Evolutionary conservation across 2,797 vertebrate species (phyloP), one percentile per base, ranked within the genome.

Genomic region (Characodon lateralis): DNA sequence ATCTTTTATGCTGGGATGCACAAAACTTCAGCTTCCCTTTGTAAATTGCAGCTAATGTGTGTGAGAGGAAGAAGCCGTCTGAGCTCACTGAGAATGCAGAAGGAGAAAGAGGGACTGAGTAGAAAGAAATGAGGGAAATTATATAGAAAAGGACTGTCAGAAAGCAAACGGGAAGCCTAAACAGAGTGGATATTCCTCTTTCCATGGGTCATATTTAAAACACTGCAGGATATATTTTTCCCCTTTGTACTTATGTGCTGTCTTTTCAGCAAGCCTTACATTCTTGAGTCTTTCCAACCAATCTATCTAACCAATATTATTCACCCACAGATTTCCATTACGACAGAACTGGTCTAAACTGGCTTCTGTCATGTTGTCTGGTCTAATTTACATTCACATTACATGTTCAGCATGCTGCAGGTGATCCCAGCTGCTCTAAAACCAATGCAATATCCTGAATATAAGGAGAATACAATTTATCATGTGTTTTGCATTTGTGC

Each of bases 371-470:
- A 90, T 90, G 74, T 90, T 90, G 86, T 90, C 91, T 86, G 78
- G 82, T 88, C 91, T 90, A 88, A 94, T 94, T 94, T 92, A 85
- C 89, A 92, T 93, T 93, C 90, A 89, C 90, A 91, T 93, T 91
- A 88, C 31, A 50, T 85, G 85, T 83, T 75, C 71, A 79, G 84
- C 81, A 83, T 81, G 69, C 85, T 76, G 76, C 91, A 90, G 90
- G 92, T 88, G 89, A 80, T 92, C 82, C 84, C 85, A 83, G 74
- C 77, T 73, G 59, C 35, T 83, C 75, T 74, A 31, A 88, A 86
- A 86, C 61, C 78, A 83, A 87, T 82, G 79, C 77, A 84, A 83
- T 51, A 84, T 88, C 41, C 63, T 53, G 53, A 88, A 78, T 77
- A 83, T 79, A 72, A 76, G 69, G 76, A 61, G 61, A 75, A 78